Evolutionary conservation across 2,797 vertebrate genomes (phyloP), one percentile per base, ranked within the genome.

Genomic region (Hyperoplus immaculatus): DNA sequence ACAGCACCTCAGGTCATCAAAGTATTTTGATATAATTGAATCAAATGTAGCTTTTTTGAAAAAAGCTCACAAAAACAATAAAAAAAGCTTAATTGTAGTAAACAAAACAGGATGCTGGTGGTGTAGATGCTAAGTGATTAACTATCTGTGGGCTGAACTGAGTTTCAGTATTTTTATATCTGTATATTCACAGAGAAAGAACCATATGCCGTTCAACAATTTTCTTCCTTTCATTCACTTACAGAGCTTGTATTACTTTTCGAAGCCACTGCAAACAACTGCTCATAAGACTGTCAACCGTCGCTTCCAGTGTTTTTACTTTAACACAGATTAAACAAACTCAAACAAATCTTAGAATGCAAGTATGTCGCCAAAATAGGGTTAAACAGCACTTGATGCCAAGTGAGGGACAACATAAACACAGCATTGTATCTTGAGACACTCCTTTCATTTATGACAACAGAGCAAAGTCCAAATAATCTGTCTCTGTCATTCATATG

Each of bases 361-460:
- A 64, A 29, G 64, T 45, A 9, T 53, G 56, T 14, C 7, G 59
- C 77, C 74, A 67, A 51, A 71, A 69, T 36, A 67, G 59, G 78
- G 68, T 79, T 76, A 75, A 82, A 86, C 38, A 91, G 85, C 87
- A 84, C 88, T 92, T 87, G 89, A 86, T 86, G 81, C 88, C 87
- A 89, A 89, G 94, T 93, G 93, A 94, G 88, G 70, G 90, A 94
- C 93, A 96, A 94, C 94, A 92, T 92, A 95, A 94, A 95, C 91
- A 93, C 73, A 79, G 88, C 90, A 92, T 91, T 85, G 88, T 91
- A 94, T 86, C 85, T 92, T 81, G 83, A 91, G 92, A 93, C 95
- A 95, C 95, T 95, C 96, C 95, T 96, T 94, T 81, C 93, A 95
- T 95, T 96, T 96, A 97, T 95, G 95, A 96, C 95, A 93, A 93